Base-by-base conservation (phyloP, 1,140 invertebrate species). In the Goniozus legneri region DNA sequence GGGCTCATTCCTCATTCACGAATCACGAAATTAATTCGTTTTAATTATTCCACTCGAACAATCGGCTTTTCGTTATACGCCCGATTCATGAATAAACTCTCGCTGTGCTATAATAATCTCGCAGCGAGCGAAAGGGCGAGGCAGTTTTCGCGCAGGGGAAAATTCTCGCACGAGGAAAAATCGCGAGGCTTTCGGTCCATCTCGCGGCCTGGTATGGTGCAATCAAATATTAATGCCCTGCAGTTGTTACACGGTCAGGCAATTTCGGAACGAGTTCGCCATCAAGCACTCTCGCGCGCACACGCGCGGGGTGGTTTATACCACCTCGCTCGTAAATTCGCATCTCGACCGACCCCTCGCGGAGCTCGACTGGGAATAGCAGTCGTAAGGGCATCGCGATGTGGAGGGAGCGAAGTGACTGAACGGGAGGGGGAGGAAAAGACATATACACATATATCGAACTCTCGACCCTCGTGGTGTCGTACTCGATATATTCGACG, bases 251-350 rank as follows among this genome's bases (percentile, higher is more conserved):
- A 40, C 45, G 41, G 53, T 46, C 42, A 31, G 40, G 45, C 49
- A 50, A 60, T 61, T 60, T 60, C 54, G 35, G 49, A 59, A 55
- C 44, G 48, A 38, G 24, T 48, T 53, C 43, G 45, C 54, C 54
- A 54, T 56, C 46, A 48, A 52, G 57, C 47, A 50, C 42, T n/a
- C n/a, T n/a, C n/a, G n/a, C n/a, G n/a, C n/a, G n/a, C n/a, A n/a
- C n/a, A n/a, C n/a, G n/a, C n/a, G n/a, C n/a, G n/a, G n/a, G n/a
- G n/a, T n/a, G 34, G 46, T 53, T 55, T 58, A 55, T 64, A 56
- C 47, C n/a, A 52, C 41, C 50, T 49, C 44, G 49, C 41, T 49
- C 58, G 44, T 63, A 64, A 64, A 63, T 66, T 66, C 56, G 58
- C n/a, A n/a, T 60, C 58, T 54, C 39, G 22, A 34, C 49, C 41